These are phyloP conservation scores for Ganaspis sp. DNA, from an alignment of 1,140 invertebrate genomes.

Conservation along the genomic window DNA sequence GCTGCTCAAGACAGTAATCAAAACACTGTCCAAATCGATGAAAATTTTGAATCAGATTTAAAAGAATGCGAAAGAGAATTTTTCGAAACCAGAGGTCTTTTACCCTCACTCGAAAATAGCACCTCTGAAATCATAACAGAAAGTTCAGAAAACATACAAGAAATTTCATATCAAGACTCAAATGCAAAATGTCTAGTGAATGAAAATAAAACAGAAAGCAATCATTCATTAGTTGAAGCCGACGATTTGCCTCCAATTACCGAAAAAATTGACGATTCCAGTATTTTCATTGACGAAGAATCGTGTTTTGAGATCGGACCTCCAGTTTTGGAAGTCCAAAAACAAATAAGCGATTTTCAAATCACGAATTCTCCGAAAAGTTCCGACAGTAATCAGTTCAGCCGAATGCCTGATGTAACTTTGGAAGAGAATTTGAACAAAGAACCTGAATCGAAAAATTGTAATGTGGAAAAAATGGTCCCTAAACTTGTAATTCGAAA, in stretches of 20 bases:
- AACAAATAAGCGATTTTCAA: background rate
- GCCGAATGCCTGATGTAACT: slow-evolving; percentile 16
- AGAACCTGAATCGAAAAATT: background rate
- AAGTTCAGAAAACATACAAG: background rate
- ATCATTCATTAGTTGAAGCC: background rate
- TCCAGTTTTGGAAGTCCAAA: slow-evolving; percentile 42
- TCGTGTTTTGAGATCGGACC: slow-evolving; percentile 38
- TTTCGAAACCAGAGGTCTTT: slow-evolving; percentile 14
- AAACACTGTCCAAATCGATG: too few relatives aligned
- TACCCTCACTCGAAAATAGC: background rate
- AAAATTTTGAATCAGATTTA: background rate
- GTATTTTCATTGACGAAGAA: slow-evolving; percentile 35
- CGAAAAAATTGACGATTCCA: background rate
- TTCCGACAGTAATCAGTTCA: slow-evolving; percentile 38
- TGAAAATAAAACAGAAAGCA: slow-evolving; percentile 22
- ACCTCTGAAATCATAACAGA: background rate
- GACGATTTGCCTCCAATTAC: background rate
- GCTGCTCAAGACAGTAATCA: background rate
- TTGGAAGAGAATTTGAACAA: background rate
- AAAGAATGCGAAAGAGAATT: slow-evolving; percentile 1
- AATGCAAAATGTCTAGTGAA: background rate
- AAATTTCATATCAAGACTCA: background rate
- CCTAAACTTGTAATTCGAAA: slow-evolving; percentile 71
- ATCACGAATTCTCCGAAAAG: background rate
- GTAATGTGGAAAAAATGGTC: slow-evolving; percentile 48